Evolutionary conservation across 92 coral and sea anemone species (phyloP), one percentile per base, ranked within the genome.

Genomic region (Porites lobata): DNA sequence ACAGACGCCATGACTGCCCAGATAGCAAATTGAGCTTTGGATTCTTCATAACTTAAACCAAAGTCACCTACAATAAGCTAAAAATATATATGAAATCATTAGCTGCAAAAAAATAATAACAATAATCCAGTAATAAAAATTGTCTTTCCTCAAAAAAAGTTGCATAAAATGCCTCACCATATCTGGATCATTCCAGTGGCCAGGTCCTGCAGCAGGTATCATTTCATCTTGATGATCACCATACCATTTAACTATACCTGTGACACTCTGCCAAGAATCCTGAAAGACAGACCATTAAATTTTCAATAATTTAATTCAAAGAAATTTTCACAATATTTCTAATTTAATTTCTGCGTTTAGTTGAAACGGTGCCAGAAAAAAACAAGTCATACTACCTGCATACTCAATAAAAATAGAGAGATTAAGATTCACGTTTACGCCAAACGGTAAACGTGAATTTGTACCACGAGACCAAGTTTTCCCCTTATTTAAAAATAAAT

Each of bases 151-250:
- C 7, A 38, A 38, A 47, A 10, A 2, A 24, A 51, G 6, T 52
- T 15, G 43, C 15, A 2, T 6, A 11, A 21, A 12, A 3, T n/a
- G 9, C 6, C 5, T 7, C 80, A 98, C 99, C 99, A 86, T 88
- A 81, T 98, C 99, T 47, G 99, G 99, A 54, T 98, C 99, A 86
- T 98, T 96, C 99, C 99, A 98, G 87, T 96, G 93, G 4, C 99
- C 99, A 53, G 99, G 99, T 15, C 99, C 99, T n/a, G 99, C 98
- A 12, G 95, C 99, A 1, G 96, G 96, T 20, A 96, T 89, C 76
- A 98, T 96, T 24, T 90, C 95, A 53, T 98, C 95, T 89, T 94
- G 98, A 38, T 91, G 83, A 38, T 92, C 89, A 3, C 94, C 99
- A 82, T 97, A 97, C 92, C 95, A 97, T 51, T 95, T 96, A 59